Conservation (phyloP, 1,140 invertebrate genomes). For the Megalonaias nervosa region DNA sequence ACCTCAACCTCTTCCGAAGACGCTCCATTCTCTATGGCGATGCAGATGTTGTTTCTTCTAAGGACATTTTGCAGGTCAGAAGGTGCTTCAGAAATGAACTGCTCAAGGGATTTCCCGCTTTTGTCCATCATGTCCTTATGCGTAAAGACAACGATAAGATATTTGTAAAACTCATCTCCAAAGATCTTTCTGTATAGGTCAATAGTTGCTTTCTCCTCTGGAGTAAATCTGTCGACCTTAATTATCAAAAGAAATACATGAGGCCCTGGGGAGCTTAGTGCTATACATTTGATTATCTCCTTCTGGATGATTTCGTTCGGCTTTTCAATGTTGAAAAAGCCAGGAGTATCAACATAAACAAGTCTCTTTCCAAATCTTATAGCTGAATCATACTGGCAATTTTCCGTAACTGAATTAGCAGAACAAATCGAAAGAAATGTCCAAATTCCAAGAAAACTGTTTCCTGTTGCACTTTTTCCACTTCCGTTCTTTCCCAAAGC, state of each 20-base stretch:
- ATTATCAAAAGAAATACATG: slow-evolving; percentile 13
- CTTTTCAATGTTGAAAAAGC: slow-evolving; percentile 10
- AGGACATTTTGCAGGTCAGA: not conserved
- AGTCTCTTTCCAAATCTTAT: not conserved
- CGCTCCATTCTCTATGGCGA: slow-evolving; percentile 4
- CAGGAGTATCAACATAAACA: slow-evolving; percentile 16
- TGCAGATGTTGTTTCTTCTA: not conserved
- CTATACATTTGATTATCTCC: slow-evolving; percentile 11
- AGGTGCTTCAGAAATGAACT: not conserved
- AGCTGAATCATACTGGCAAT: slow-evolving; percentile 6
- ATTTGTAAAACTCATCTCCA: slow-evolving; percentile 6
- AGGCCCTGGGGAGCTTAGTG: slow-evolving; percentile 6
- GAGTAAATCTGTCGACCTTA: not conserved
- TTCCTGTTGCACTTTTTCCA: slow-evolving; percentile 36
- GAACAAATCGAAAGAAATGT: not conserved
- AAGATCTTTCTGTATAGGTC: not conserved
- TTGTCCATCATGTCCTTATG: slow-evolving; percentile 6
- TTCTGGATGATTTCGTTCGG: slow-evolving; percentile 3
- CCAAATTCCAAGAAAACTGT: slow-evolving; percentile 21
- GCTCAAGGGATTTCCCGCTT: not conserved
- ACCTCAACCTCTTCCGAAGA: not conserved
- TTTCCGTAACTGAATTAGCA: slow-evolving; percentile 6
- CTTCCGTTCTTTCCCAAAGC: slow-evolving; percentile 29
- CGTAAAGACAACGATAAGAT: slow-evolving; percentile 15
- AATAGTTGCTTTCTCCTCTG: not conserved